Evolutionary conservation across 2,113 vertebrate genomes (phyloP), one percentile per base, ranked within the genome.

Genomic region (Phocoena sinus): DNA sequence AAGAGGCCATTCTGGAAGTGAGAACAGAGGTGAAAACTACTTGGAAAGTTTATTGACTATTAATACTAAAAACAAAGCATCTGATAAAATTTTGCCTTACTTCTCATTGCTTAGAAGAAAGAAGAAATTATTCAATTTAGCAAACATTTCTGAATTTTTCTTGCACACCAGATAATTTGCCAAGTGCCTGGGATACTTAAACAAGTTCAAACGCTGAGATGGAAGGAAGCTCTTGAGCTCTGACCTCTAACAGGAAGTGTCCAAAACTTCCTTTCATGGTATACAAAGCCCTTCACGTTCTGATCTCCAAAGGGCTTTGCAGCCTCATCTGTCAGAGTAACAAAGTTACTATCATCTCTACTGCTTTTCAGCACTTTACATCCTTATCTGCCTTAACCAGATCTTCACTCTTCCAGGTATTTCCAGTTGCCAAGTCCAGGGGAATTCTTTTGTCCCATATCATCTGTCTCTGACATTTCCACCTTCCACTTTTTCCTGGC

Each of bases 111-210:
- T 97, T 63, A 65, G 28, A 82, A 84, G 14, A 63, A 41, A 92
- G 31, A 84, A 89, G 20, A 76, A 58, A 36, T 91, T 50, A 88
- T 73, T 94, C 60, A 53, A 0, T 82, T 84, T 67, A 94, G 71
- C 91, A 87, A 79, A 82, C 67, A 53, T 88, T 95, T 85, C 80
- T 83, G 68, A 95, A 68, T 86, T 96, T 67, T 18, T 63, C 10
- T 6, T 62, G n/a, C 47, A 82, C 33, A 20, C 62, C 71, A 68
- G 65, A 67, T 80, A 65, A 26, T 88, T 81, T 25, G 56, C 63
- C 90, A 86, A 76, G 83, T n/a, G 21, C 71, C 77, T 41, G 36
- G 87, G 60, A 28, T 91, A 28, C 63, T 77, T 82, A 91, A 28
- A 1, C 33, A 96, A 82, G 58, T 31, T 94, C 50, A 7, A 3